phyloP scores from a whole-genome alignment of 2,888 invertebrate species.

The Hypolimnas misippus region DNA sequence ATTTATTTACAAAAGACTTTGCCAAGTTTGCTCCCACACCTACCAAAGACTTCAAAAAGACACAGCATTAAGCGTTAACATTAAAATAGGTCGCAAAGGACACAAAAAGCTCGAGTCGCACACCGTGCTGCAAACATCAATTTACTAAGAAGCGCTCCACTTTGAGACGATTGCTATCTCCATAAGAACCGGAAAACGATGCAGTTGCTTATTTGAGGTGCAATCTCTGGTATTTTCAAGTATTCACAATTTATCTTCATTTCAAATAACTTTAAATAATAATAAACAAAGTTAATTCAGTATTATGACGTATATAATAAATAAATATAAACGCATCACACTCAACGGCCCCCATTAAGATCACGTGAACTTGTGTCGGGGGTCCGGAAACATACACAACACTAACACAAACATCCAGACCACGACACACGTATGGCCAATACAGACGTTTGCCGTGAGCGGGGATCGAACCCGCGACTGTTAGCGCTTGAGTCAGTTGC shows the following conservation, averaged over 20 bases:
- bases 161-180: constrained; percentile 2
- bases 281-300: too few relatives aligned
- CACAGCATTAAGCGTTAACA: background rate
- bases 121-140: constrained; percentile 20
- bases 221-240: background rate
- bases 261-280: background rate
- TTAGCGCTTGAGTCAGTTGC: too few relatives aligned
- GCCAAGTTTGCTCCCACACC: too few relatives aligned
- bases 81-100: constrained; percentile 8
- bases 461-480: too few relatives aligned
- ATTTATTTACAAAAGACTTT: too few relatives aligned
- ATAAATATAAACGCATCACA: too few relatives aligned
- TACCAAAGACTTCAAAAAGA: background rate
- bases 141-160: constrained; percentile 15
- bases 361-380: too few relatives aligned
- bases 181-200: background rate
- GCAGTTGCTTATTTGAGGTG: background rate
- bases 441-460: too few relatives aligned
- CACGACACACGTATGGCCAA: too few relatives aligned
- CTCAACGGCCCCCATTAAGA: too few relatives aligned
- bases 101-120: background rate
- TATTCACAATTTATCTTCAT: background rate
- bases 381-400: too few relatives aligned
- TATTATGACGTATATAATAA: background rate
- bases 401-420: too few relatives aligned